Base-by-base conservation (phyloP, 1,140 invertebrate species). In the Tribolium madens region DNA sequence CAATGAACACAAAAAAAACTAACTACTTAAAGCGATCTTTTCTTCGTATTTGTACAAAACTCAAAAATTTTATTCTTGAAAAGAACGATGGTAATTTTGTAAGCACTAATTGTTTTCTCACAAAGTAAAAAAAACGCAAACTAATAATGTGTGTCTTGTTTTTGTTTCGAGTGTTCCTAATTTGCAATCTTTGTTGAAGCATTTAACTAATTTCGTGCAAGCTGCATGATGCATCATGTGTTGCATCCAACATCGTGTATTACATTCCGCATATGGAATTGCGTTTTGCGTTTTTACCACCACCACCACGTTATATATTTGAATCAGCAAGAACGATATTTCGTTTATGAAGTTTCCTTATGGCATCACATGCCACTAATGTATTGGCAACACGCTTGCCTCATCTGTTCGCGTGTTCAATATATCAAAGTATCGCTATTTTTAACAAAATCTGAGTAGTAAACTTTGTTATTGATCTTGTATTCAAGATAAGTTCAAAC, bases 331-430 rank as follows among this genome's bases (percentile, higher is more conserved):
- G 21, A 64, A 64, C 57, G 57, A 12, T 64, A 64, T 64, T 64
- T 33, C 57, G n/a, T 64, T 64, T 64, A 64, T 33, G 52, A 57
- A 57, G 52, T 57, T 57, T 18, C 52, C 52, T 57, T 21, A 64
- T 64, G 9, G 21, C 57, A 64, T 64, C 57, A 64, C 31, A 33
- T 31, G 57, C n/a, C 17, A 64, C 26, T 64, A 64, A 64, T 64
- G 57, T 64, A 64, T 64, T 64, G 57, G 57, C 57, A 64, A 64
- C 57, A 64, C 57, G 57, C 57, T 64, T 64, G 36, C 57, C 57
- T 64, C 57, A 64, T 64, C 57, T 64, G 57, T 64, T 64, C 26
- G 57, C 57, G 57, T 64, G 57, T 33, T 31, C 31, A 64, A 64
- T 64, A 64, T 33, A 64, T 64, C 57, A 64, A 31, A 64, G 57